Evolutionary conservation across 2,113 vertebrate genomes (phyloP), one percentile per base, ranked within the genome.

Genomic region (Diphyllodes magnificus): DNA sequence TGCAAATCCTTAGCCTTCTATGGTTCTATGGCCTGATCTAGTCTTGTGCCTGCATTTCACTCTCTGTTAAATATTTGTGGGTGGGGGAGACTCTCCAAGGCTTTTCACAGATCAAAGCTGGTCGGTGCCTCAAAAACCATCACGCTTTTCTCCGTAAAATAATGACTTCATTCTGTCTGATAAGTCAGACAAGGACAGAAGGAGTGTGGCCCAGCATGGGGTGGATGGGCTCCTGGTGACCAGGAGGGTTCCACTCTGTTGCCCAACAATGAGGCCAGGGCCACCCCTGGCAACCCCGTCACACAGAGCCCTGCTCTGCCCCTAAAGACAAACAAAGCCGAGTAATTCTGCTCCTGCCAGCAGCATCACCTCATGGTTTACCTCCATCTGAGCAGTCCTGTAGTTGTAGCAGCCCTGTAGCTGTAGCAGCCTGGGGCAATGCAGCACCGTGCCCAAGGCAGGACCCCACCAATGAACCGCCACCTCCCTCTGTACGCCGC

Each of bases 401-500:
- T 13, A 90, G 68, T 11, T 57, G 76, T 61, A 83, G 16, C 54
- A 27, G 33, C 72, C 44, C 25, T 31, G 37, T 50, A 86, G 53
- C 7, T 63, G 87, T 71, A 90, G 23, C 44, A n/a, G 31, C 49
- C 61, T 57, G 23, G 28, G 30, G 13, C 9, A 3, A 18, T 16
- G 21, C 72, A 59, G 50, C 28, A 49, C 6, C 1, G 4, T 33
- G 47, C 4, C n/a, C 0, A 1, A 33, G 59, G 31, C n/a, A 80
- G 59, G 15, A 61, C 27, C 7, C 10, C 33, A n/a, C 7, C 3
- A 0, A 6, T 0, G 30, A 27, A 9, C 10, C 2, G 2, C 6
- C 7, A 25, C 17, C 2, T 5, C 4, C 2, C 17, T 51, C 5
- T 0, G 0, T 2, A 2, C 14, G 7, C 3, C 2, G 0, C 10